Base-by-base conservation (phyloP, 2,888 invertebrate species). In the Fragum fragum region DNA sequence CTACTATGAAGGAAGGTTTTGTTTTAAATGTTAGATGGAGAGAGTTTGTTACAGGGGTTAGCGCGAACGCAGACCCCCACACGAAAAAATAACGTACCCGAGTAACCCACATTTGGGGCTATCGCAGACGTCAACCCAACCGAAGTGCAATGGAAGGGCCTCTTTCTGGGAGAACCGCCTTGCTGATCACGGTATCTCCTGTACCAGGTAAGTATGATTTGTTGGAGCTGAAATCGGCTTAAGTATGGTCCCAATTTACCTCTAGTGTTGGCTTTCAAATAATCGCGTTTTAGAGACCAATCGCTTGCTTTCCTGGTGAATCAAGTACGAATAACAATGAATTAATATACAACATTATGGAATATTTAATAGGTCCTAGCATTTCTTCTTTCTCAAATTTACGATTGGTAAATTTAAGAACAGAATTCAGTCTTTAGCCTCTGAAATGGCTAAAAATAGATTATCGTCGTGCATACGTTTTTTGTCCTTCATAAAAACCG, bases 81-180 rank as follows among this genome's bases (percentile, higher is more conserved):
- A 86, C 85, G 72, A 80, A 88, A 72, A 87, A 88, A 87, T 88
- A 81, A 73, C 85, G 87, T 86, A 81, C 83, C 85, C 87, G 84
- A 88, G 87, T 85, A 74, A 83, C 79, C 86, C 83, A 78, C 87
- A 88, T 88, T 87, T 87, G 88, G 86, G 88, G 83, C 76, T 76
- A 85, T 88, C 96, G 96, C 96, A 96, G 95, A 96, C 95, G 96
- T 96, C 96, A 96, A 96, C 96, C 96, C 95, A 95, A 95, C 95
- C 96, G 95, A 92, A 95, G 96, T 97, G 96, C 96, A 96, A 97
- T 96, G 96, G 95, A 94, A 95, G 94, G 95, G 96, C 96, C 96
- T 96, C 96, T 93, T 95, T 96, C 96, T 96, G 96, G 96, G 95
- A 96, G 95, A 96, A 96, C 96, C 96, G 95, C 96, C 96, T 96